Evolutionary conservation across 2,888 invertebrate species (phyloP).

Genomic region (Laspeyria flexula): DNA sequence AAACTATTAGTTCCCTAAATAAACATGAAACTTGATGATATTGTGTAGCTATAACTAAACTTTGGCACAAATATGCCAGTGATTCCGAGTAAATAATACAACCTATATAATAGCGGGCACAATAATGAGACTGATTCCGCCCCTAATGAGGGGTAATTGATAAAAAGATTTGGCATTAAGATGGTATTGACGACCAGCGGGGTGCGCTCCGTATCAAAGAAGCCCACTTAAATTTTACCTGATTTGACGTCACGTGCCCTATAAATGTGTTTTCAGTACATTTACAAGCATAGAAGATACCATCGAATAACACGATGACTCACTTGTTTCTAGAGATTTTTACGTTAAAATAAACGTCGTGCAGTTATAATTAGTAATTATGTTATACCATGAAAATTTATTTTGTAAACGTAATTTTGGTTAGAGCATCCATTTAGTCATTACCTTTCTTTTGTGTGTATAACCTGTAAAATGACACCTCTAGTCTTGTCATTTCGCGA

Average conservation of each 20-base stretch:
- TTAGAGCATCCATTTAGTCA: no score
- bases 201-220: conserved; percentile 1
- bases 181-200: conserved; percentile 19
- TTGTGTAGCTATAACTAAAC: neutral
- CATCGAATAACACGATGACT: neutral
- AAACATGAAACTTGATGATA: neutral
- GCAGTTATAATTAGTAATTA: no score
- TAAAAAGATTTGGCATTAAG: conserved; percentile 22
- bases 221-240: conserved; percentile 1
- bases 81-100: conserved; percentile 1
- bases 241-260: conserved; percentile 4
- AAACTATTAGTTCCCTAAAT: conserved; percentile 10
- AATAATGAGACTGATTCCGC: conserved; percentile 7
- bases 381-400: no score
- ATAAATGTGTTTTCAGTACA: neutral
- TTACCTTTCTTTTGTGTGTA: conserved; percentile 26
- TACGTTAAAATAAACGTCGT: neutral
- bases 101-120: neutral
- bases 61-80: conserved; percentile 3
- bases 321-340: neutral
- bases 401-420: no score
- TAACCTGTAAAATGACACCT: conserved; percentile 62
- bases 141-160: conserved; percentile 26
- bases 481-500: conserved; percentile 52
- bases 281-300: neutral